These are phyloP conservation scores for Drosophila nigrodunni DNA, from an alignment of 1,140 invertebrate genomes.

Conservation along the genomic window DNA sequence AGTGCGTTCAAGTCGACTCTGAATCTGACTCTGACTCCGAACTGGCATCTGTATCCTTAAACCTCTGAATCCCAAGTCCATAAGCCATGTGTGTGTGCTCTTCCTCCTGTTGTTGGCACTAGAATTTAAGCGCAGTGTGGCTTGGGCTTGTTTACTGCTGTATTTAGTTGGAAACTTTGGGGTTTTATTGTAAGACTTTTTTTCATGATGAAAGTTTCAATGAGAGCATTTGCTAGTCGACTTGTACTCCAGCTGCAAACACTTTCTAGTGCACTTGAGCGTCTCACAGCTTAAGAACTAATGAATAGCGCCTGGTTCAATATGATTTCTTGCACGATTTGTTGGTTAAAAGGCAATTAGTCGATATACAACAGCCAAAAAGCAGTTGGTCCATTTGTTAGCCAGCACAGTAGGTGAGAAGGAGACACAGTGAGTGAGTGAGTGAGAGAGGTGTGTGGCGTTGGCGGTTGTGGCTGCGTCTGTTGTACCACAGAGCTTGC, in stretches of 20 bases:
- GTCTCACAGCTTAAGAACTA: slow-evolving; percentile 52
- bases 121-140: no score
- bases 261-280: slow-evolving; percentile 49
- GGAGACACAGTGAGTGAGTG: background rate
- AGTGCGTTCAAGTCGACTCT: slow-evolving; percentile 51
- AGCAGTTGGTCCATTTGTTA: slow-evolving; percentile 19
- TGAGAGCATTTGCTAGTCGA: slow-evolving; percentile 22
- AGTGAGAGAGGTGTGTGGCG: slow-evolving; percentile 20
- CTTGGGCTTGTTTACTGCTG: no score
- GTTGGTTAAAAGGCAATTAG: slow-evolving; percentile 83
- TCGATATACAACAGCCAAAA: slow-evolving; percentile 57
- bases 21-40: slow-evolving; percentile 32
- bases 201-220: background rate
- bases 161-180: no score
- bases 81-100: slow-evolving; percentile 20
- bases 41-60: slow-evolving; percentile 21
- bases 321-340: slow-evolving; percentile 82
- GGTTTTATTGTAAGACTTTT: no score
- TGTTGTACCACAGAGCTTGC: slow-evolving; percentile 10
- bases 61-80: slow-evolving; percentile 18
- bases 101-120: slow-evolving; percentile 15
- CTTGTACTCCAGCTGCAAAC: background rate
- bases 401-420: slow-evolving; percentile 8
- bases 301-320: slow-evolving; percentile 72
- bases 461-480: slow-evolving; percentile 50